Percentiles rank a stretch among this genome's conserved stretches.
phyloP scores from a whole-genome alignment of 2,113 vertebrate species.

The Pituophis catenifer region DNA sequence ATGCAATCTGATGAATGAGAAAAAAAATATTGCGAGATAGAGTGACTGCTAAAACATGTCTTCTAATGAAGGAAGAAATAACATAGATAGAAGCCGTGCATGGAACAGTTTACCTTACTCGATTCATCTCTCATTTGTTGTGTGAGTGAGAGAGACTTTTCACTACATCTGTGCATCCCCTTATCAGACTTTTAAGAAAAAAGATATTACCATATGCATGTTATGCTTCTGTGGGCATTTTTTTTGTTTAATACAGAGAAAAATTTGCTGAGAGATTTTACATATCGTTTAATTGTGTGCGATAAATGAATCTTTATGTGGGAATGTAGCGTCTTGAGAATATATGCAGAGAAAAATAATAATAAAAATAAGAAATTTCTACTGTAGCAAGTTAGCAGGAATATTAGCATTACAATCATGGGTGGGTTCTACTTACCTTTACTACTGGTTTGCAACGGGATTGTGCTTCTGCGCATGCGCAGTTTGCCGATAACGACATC shows the following conservation, averaged over 20 bases:
- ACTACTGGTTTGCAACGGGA: too few species aligned
- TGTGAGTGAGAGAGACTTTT: slow-evolving; percentile 58
- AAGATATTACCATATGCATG: slow-evolving; percentile 50
- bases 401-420: neutral
- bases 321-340: neutral
- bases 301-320: neutral
- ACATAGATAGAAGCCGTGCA: slow-evolving; percentile 58
- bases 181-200: slow-evolving; percentile 27
- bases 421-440: too few species aligned
- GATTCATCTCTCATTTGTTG: slow-evolving; percentile 62
- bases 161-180: slow-evolving; percentile 51
- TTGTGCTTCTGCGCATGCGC: too few species aligned
- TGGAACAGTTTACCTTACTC: slow-evolving; percentile 80
- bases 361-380: neutral
- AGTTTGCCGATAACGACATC: too few species aligned
- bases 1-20: accelerated
- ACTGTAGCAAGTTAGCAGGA: neutral
- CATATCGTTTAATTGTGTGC: neutral
- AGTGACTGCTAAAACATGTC: neutral
- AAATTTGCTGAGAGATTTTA: neutral
- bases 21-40: neutral
- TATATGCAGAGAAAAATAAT: neutral
- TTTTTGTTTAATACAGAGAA: neutral
- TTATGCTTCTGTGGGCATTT: slow-evolving; percentile 17
- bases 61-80: slow-evolving; percentile 1